phyloP scores from a whole-genome alignment of 2,888 invertebrate species.

The Cephus spinipes region DNA sequence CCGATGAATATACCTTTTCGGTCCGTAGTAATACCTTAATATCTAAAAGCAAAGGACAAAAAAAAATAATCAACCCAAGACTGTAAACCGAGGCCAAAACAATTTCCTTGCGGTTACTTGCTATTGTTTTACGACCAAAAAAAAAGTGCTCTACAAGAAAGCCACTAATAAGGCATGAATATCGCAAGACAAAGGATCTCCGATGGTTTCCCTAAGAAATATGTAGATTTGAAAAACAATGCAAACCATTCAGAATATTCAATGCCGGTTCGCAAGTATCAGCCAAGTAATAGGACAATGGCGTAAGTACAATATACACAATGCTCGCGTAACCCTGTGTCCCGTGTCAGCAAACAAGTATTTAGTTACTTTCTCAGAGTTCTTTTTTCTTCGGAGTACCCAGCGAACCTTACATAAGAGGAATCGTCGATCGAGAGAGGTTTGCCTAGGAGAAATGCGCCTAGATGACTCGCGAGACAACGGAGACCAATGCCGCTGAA shows the following conservation, averaged over 20 bases:
- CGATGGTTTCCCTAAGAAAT: neutral
- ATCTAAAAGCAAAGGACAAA: neutral
- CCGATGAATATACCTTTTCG: too few species aligned
- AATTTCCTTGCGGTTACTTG: neutral
- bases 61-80: neutral
- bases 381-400: neutral
- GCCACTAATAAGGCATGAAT: neutral
- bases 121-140: neutral
- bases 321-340: neutral
- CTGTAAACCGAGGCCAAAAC: neutral
- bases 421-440: neutral
- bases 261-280: neutral
- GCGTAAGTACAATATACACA: neutral
- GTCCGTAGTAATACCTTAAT: neutral
- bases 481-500: neutral
- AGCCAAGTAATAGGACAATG: neutral
- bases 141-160: neutral
- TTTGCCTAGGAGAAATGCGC: conserved; percentile 2
- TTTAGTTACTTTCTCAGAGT: conserved; percentile 22
- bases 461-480: neutral
- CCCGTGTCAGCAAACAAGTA: conserved; percentile 2
- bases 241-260: neutral
- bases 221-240: neutral
- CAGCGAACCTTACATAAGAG: neutral
- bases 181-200: neutral